A percentile compares a stretch with the other conserved stretches of the same genome.
phyloP scores from a whole-genome alignment of 2,113 vertebrate genomes.

The Herpailurus yagouaroundi region DNA sequence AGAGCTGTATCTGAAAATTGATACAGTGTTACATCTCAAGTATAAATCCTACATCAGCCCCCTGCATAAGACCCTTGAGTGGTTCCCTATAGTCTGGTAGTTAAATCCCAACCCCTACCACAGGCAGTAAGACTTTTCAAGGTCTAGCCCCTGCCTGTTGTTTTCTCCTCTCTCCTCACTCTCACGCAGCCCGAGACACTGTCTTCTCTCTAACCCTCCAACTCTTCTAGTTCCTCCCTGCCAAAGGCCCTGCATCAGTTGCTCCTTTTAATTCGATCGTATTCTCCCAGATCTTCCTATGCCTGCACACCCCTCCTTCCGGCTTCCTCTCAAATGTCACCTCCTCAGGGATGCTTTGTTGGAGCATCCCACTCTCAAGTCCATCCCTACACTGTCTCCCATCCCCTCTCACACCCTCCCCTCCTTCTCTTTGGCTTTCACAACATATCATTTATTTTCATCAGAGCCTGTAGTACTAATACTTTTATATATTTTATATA shows the following conservation, averaged over 20 bases:
- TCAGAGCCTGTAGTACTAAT: neutral
- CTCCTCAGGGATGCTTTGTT: neutral
- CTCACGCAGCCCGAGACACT: neutral
- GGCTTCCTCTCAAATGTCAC: neutral
- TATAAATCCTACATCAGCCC: neutral
- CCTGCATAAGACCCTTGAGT: neutral
- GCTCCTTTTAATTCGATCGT: neutral
- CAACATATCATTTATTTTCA: neutral
- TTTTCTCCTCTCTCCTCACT: neutral
- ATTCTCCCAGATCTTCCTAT: neutral
- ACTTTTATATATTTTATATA: neutral
- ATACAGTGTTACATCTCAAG: neutral
- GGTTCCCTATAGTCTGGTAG: neutral
- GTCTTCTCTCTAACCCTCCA: neutral
- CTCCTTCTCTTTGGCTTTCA: neutral
- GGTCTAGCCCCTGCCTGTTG: neutral
- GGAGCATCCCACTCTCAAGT: neutral
- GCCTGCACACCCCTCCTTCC: neutral
- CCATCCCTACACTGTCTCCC: fast-evolving
- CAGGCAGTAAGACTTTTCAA: fast-evolving
- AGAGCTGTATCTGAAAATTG: neutral
- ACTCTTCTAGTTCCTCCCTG: too few relatives aligned
- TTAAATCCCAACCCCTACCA: neutral
- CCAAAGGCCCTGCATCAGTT: neutral
- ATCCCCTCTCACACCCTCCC: neutral